Base-by-base conservation (phyloP, 2,113 vertebrate species). In the Hemiscyllium ocellatum region DNA sequence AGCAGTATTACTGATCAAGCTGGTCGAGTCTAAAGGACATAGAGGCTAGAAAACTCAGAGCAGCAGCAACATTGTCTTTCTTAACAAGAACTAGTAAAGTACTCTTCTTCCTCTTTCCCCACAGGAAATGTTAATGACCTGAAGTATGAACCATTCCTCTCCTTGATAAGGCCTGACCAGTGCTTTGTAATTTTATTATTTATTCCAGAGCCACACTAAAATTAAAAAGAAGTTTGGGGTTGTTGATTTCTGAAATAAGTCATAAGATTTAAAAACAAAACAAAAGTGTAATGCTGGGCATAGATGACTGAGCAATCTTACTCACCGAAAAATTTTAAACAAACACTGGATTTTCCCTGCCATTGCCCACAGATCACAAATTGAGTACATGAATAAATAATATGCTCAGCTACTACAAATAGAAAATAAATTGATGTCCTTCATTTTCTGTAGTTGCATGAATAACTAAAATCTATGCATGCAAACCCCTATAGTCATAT, bases 381-480 rank as follows among this genome's bases (percentile, higher is more conserved):
- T 83, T 83, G 52, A 90, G 12, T 33, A 33, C 87, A 90, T 29
- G 15, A 90, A 65, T 56, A 90, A 90, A 90, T 61, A 29, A 61
- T 33, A 4, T 15, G 87, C 26, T 90, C 80, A 83, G 0, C 37
- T 5, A 83, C 37, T 0, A 17, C 80, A 65, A 65, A 90, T 65
- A 65, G 13, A 29, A 90, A 56, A 89, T 89, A 89, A n/a, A 61
- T 33, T 65, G 61, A 15, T 65, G 52, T 52, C 33, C 89, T 91
- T 66, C 33, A 17, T 65, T 91, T 20, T 37, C 29, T 37, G 33
- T 22, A 37, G 2, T 37, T 90, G 13, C 89, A 66, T 37, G 66
- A 66, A 91, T 91, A 91, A 66, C n/a, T 91, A 66, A 91, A 66
- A 91, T 91, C 89, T 91, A 91, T 37, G n/a, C 33, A 66, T 91